Conservation (phyloP, 2,113 vertebrate species). For the Passer domesticus region DNA sequence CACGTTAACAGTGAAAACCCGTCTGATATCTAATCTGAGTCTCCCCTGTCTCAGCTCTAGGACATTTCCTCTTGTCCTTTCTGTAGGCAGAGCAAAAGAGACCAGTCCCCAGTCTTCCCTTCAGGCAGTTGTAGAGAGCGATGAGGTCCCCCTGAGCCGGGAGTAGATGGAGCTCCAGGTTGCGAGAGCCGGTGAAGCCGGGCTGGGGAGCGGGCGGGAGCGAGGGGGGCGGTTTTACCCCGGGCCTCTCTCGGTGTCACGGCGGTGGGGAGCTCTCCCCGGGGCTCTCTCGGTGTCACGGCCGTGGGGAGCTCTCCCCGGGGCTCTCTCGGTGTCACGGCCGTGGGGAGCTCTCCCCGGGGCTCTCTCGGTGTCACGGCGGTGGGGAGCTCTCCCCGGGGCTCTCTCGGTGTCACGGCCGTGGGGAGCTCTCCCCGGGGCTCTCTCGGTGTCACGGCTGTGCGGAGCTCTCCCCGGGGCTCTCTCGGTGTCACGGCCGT, state of each 20-base stretch:
- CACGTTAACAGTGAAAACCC: not conserved
- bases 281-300: not conserved
- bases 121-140: not conserved
- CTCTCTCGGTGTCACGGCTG: not conserved
- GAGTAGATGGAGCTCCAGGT: not conserved
- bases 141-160: not conserved
- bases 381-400: not conserved
- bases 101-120: not conserved
- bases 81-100: not conserved
- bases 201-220: not conserved
- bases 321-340: too few relatives aligned
- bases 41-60: not conserved
- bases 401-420: not conserved
- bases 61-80: not conserved
- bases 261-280: not conserved
- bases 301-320: rapidly evolving
- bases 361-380: not conserved
- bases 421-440: not conserved
- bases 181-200: not conserved
- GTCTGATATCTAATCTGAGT: not conserved
- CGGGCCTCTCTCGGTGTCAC: not conserved
- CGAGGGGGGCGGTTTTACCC: not conserved
- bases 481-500: not conserved
- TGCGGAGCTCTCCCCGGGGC: not conserved
- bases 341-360: too few relatives aligned